Percentiles rank a stretch among this genome's conserved stretches.
phyloP scores from a whole-genome alignment of 2,113 vertebrate genomes.

The Nerophis lumbriciformis region DNA sequence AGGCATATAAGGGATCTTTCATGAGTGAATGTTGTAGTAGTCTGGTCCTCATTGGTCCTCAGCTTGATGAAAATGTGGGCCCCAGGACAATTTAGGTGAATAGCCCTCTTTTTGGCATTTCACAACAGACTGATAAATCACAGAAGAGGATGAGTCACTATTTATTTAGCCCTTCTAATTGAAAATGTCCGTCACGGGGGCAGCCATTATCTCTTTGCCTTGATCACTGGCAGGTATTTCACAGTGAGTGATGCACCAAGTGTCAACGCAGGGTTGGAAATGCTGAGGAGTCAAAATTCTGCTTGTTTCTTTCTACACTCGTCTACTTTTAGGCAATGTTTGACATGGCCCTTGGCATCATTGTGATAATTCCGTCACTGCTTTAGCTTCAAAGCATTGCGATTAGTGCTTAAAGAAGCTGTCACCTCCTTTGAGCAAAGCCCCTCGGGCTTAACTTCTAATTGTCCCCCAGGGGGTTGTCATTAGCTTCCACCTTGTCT shows the following conservation, averaged over 20 bases:
- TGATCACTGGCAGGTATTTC: conserved; percentile 57
- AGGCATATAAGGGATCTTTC: too few relatives aligned
- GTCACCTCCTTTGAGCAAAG: conserved; percentile 19
- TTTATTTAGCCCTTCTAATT: conserved; percentile 75
- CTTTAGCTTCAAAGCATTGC: conserved; percentile 34
- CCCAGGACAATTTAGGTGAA: too few relatives aligned
- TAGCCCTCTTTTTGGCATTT: too few relatives aligned
- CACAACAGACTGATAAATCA: conserved; percentile 58
- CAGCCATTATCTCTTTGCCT: conserved; percentile 57
- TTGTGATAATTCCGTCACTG: conserved; percentile 33
- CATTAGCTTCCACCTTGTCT: conserved; percentile 41
- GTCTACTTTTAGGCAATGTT: conserved; percentile 25
- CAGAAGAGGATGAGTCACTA: conserved; percentile 58
- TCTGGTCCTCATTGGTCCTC: too few relatives aligned
- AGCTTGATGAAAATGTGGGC: too few relatives aligned
- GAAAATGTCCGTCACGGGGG: conserved; percentile 70
- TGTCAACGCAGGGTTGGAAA: conserved; percentile 46
- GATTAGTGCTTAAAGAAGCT: conserved; percentile 32
- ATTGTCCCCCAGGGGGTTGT: conserved; percentile 42
- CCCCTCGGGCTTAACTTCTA: conserved; percentile 35
- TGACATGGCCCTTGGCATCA: conserved; percentile 22
- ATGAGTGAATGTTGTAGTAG: too few relatives aligned
- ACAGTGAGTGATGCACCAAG: conserved; percentile 48
- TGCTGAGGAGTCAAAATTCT: conserved; percentile 29
- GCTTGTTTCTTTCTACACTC: conserved; percentile 16